Evolutionary conservation across 2,113 vertebrate genomes (phyloP), one percentile per base, ranked within the genome.

Genomic region (Lepus europaeus): DNA sequence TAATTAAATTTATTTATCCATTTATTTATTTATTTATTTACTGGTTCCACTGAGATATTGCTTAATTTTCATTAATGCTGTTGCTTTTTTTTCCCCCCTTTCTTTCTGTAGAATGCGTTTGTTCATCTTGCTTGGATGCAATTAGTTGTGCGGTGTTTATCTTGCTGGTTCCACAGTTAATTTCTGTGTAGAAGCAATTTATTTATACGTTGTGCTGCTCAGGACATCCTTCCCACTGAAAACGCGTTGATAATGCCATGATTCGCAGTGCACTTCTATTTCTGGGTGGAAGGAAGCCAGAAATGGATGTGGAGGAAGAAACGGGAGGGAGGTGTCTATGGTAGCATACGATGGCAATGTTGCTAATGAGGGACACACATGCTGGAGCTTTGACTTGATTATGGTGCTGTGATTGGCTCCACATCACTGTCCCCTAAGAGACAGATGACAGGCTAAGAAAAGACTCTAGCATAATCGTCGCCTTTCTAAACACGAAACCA

Each of bases 1-100:
- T 93, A 96, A 95, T 93, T 96, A 94, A 77, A 92, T 64, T 59
- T 59, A 59, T 19, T 59, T 45, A 79, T 90, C 93, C 53, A 76
- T 12, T 83, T 70, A 95, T 83, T 73, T 95, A 93, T 83, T 73
- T 95, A 93, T 93, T 93, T 91, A 96, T 86, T 89, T 93, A 83
- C 94, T 83, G 56, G 72, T 86, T 86, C 82, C 61, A 89, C 74
- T 86, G 64, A 97, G 86, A 86, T 90, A 95, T 51, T 92, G 78
- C 93, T 93, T 70, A 73, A 93, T 89, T 96, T 96, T 88, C 93
- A 83, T 95, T 91, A 90, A 95, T n/a, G 16, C 29, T 56, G 5
- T 93, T 84, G 68, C 63, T 33, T 45, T 45, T 45, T 45, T 45
- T 45, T 45, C 39, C 39, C 39, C 39, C 49, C 87, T 79, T 85